These are phyloP conservation scores for Thymelicus lineola DNA, from an alignment of 2,888 invertebrate species.

Conservation along the genomic window DNA sequence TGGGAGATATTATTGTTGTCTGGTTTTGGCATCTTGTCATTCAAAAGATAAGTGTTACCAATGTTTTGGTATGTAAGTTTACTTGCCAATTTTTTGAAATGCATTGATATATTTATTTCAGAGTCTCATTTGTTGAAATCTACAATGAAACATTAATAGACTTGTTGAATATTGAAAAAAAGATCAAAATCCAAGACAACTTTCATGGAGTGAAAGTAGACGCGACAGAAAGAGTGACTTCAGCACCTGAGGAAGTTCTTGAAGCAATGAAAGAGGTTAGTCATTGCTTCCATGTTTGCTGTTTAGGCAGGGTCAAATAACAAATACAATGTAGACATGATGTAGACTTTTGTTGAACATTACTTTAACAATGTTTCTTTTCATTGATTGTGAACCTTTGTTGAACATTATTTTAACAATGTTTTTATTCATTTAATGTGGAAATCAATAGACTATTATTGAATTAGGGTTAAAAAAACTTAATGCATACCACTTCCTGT, in stretches of 20 bases:
- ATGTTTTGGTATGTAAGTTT: not conserved
- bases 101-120: constrained; percentile 56
- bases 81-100: too few species aligned
- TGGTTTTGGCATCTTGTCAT: too few species aligned
- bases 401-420: too few species aligned
- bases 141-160: constrained; percentile 95
- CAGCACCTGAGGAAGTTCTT: constrained; percentile 86
- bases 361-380: too few species aligned
- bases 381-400: too few species aligned
- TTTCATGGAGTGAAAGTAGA: constrained; percentile 87
- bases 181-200: constrained; percentile 87
- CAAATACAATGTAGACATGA: too few species aligned
- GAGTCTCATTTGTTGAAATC: constrained; percentile 94
- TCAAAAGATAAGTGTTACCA: not conserved
- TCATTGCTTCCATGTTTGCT: not conserved
- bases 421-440: too few species aligned
- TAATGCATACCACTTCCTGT: too few species aligned
- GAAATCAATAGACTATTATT: too few species aligned
- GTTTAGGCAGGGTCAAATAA: too few species aligned
- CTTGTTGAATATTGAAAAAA: constrained; percentile 86
- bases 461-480: too few species aligned
- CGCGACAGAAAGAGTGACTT: constrained; percentile 87
- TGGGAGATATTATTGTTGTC: not conserved
- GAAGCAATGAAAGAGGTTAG: constrained; percentile 80
- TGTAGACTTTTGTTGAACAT: too few species aligned